Evolutionary conservation across 2,888 invertebrate genomes (phyloP).

Genomic region (Lochmaea crataegi): DNA sequence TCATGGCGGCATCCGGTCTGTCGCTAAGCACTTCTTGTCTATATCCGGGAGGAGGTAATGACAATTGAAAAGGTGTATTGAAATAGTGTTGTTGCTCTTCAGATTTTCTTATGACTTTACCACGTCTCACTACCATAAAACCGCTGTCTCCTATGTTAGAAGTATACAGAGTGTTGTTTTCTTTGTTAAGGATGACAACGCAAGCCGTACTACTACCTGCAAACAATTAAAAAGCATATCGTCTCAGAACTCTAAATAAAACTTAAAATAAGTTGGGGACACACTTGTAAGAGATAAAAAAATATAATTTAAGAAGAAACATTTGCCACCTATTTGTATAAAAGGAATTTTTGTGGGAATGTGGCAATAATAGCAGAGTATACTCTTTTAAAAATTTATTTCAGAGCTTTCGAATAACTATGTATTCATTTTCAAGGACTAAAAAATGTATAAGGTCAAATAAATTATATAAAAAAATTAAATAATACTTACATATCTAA

Average conservation of each 20-base stretch:
- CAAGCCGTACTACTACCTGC: conserved; percentile 98
- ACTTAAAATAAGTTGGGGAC: no score
- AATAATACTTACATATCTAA: no score
- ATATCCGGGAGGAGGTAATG: conserved; percentile 91
- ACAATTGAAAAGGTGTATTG: conserved; percentile 97
- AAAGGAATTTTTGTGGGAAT: no score
- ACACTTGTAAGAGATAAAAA: no score
- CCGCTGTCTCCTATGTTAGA: conserved; percentile 99
- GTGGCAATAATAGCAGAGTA: no score
- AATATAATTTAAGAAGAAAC: no score
- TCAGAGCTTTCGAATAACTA: no score
- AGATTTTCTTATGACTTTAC: conserved; percentile 90
- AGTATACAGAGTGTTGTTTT: conserved; percentile 90
- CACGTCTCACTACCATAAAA: conserved; percentile 90
- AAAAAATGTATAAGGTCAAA: no score
- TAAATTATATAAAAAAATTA: no score
- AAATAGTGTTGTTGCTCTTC: conserved; percentile 99
- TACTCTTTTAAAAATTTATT: no score
- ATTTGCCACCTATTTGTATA: no score
- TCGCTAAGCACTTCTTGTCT: conserved; percentile 90
- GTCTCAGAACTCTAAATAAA: not conserved
- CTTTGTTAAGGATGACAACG: conserved; percentile 91
- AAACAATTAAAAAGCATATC: conserved; percentile 43
- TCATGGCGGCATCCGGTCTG: conserved; percentile 92
- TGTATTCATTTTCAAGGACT: no score